Conservation (phyloP, 2,113 vertebrate species). For the Burhinus bistriatus region DNA sequence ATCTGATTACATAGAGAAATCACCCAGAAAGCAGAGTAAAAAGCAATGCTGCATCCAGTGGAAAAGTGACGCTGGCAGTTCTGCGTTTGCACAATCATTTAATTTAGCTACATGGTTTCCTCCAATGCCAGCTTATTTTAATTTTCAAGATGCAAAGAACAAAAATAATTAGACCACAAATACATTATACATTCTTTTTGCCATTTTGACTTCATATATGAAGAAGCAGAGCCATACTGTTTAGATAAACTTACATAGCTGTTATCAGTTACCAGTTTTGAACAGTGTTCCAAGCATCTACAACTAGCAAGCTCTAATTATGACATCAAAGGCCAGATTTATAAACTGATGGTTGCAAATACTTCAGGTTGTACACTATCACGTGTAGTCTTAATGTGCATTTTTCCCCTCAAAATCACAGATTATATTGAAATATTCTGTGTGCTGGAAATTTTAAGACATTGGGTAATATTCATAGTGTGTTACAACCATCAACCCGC, state of each 20-base stretch:
- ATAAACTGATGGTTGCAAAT: not conserved
- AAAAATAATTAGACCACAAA: not conserved
- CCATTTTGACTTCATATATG: not conserved
- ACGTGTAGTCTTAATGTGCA: not conserved
- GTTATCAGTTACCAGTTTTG: not conserved
- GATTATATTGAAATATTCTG: not conserved
- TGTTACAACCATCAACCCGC: not conserved
- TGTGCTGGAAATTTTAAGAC: not conserved
- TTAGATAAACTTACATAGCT: not conserved
- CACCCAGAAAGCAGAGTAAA: not conserved
- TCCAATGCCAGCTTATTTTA: accelerated
- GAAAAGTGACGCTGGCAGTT: not conserved
- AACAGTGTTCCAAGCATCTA: not conserved
- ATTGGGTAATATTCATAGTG: not conserved
- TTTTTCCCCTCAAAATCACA: not conserved
- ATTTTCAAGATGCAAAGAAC: not conserved
- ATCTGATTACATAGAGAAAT: not conserved
- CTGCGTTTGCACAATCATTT: not conserved
- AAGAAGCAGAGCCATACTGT: not conserved
- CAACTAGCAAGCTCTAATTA: not conserved
- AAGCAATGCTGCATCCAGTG: not conserved
- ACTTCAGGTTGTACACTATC: not conserved
- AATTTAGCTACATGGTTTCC: not conserved
- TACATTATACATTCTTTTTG: not conserved
- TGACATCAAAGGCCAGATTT: not conserved